Conservation (phyloP, 2,113 vertebrate genomes). For the Plecturocebus donacophilus region DNA sequence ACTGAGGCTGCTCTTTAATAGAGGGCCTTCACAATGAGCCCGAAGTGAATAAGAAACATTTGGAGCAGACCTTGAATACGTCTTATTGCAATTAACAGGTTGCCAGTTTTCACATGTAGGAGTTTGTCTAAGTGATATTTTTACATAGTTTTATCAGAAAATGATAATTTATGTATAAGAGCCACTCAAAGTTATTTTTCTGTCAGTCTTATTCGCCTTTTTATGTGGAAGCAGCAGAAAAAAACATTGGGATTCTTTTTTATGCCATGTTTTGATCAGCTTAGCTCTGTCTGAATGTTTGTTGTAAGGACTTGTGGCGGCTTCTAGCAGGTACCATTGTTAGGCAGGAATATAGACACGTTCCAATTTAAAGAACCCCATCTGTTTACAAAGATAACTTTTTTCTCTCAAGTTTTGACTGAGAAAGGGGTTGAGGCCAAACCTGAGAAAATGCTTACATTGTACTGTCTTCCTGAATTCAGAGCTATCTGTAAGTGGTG, state of each 20-base stretch:
- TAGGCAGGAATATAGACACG: background rate
- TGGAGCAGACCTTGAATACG: background rate
- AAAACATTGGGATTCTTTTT: background rate
- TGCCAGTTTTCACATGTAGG: background rate
- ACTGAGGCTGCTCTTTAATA: background rate
- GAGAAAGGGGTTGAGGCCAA: background rate
- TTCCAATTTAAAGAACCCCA: background rate
- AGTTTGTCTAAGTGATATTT: background rate
- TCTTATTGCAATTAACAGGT: background rate
- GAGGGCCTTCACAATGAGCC: background rate
- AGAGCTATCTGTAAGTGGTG: background rate
- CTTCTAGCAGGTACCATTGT: background rate
- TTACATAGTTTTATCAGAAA: background rate
- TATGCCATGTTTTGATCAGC: background rate
- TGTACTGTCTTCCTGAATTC: background rate
- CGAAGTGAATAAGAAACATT: background rate
- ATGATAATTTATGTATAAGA: background rate
- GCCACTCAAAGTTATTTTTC: background rate
- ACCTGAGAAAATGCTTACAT: background rate
- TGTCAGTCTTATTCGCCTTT: background rate
- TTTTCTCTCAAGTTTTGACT: background rate
- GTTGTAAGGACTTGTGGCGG: background rate
- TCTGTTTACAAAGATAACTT: background rate
- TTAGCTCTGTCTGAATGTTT: slow-evolving; percentile 23
- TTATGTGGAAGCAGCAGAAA: background rate